phyloP scores from a whole-genome alignment of 2,888 invertebrate species.

The Drosophila lacicola region DNA sequence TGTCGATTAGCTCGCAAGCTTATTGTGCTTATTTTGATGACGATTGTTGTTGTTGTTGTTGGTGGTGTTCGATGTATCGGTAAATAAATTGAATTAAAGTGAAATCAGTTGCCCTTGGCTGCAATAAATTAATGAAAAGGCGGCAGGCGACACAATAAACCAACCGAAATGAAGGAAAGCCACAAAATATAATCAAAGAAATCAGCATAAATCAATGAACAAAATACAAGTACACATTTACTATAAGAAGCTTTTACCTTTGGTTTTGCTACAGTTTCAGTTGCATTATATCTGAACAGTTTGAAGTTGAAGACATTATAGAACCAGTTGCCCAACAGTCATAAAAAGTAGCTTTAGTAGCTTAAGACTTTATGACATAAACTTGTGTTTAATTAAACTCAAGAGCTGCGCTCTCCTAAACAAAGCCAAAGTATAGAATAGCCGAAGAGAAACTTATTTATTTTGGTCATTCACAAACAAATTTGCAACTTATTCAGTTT shows the following conservation, averaged over 20 bases:
- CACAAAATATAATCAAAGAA: slow-evolving; percentile 56
- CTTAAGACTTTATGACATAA: slow-evolving; percentile 62
- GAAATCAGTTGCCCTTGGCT: slow-evolving; percentile 75
- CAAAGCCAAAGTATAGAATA: neutral
- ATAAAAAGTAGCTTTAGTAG: slow-evolving; percentile 55
- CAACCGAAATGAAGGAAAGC: slow-evolving; percentile 17
- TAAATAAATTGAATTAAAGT: slow-evolving; percentile 79
- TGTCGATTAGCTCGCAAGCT: neutral
- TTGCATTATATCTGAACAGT: slow-evolving; percentile 29
- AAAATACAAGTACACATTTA: neutral
- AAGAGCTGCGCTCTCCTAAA: slow-evolving; percentile 48
- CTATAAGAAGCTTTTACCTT: slow-evolving; percentile 18
- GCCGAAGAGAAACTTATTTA: slow-evolving; percentile 39
- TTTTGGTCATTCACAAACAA: slow-evolving; percentile 63
- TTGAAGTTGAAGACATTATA: slow-evolving; percentile 39
- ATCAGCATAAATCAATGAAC: slow-evolving; percentile 68
- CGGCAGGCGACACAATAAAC: slow-evolving; percentile 46
- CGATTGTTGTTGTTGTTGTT: slow-evolving; percentile 23
- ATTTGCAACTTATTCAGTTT: slow-evolving; percentile 68
- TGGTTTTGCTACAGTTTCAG: neutral
- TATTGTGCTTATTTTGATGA: slow-evolving; percentile 17
- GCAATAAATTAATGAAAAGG: slow-evolving; percentile 74
- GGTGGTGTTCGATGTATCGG: slow-evolving; percentile 49
- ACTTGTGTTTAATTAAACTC: slow-evolving; percentile 73
- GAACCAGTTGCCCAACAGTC: slow-evolving; percentile 36